Evolutionary conservation across 2,797 vertebrate genomes (phyloP).

Genomic region (Leptatherina wallacei): DNA sequence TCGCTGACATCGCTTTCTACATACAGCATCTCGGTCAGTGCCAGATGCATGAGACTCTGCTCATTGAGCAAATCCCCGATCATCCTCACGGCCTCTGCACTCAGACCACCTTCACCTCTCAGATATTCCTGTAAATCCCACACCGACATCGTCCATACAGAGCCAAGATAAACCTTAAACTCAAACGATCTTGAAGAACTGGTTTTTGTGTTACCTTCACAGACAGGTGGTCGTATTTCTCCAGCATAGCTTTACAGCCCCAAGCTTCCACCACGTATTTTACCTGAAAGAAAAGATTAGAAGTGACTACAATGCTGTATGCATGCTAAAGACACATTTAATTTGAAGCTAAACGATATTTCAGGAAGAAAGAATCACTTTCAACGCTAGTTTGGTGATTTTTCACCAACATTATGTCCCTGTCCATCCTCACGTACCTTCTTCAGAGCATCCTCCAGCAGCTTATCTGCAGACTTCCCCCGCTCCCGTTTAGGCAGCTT

Average conservation of each 20-base stretch:
- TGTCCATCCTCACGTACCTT: not conserved
- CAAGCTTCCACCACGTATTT: constrained; percentile 61
- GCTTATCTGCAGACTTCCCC: not conserved
- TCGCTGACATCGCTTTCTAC: constrained; percentile 11
- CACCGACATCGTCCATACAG: not conserved
- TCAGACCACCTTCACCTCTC: constrained; percentile 20
- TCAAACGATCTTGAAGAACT: too few relatives aligned
- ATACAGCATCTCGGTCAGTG: constrained; percentile 46
- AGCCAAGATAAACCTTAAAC: not conserved
- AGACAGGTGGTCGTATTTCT: constrained; percentile 71
- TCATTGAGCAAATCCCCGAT: constrained; percentile 41
- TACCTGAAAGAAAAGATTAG: constrained; percentile 51
- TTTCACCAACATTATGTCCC: too few relatives aligned
- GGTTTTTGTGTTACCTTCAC: constrained; percentile 63
- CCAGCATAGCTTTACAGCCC: constrained; percentile 54
- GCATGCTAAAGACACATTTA: too few relatives aligned
- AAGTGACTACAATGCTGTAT: not conserved
- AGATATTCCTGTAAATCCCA: constrained; percentile 20
- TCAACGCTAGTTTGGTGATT: too few relatives aligned
- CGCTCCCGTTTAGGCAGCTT: not conserved
- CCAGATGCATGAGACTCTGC: constrained; percentile 35
- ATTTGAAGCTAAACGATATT: too few relatives aligned
- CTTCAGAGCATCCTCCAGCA: constrained; percentile 14
- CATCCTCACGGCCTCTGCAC: constrained; percentile 34
- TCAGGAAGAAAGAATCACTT: too few relatives aligned